Evolutionary conservation across 2,797 vertebrate species (phyloP).

Genomic region (Myiotriccus ornatus): DNA sequence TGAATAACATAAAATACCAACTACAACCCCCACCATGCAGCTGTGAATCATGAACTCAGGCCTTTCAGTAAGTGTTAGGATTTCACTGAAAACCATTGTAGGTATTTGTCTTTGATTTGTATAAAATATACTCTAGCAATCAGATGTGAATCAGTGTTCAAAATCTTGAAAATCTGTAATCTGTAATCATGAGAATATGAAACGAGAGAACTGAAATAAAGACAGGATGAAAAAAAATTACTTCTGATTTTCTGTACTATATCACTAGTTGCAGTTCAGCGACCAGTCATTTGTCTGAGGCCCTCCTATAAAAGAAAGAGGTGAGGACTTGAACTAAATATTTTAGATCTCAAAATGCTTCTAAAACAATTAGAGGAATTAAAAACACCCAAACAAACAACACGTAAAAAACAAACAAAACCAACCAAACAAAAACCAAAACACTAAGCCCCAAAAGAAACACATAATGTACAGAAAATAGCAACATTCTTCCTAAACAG

Average conservation of each 20-base stretch:
- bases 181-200: background rate
- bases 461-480: background rate
- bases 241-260: background rate
- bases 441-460: background rate
- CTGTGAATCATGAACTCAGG: background rate
- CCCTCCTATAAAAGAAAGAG: rapidly evolving
- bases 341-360: background rate
- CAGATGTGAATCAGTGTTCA: background rate
- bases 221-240: background rate
- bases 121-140: background rate
- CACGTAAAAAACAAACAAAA: too few species aligned
- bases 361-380: background rate
- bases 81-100: background rate
- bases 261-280: background rate
- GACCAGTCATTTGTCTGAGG: background rate
- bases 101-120: background rate
- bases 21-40: background rate
- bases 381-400: background rate
- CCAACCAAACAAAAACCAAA: background rate
- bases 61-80: background rate
- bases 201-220: background rate
- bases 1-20: background rate
- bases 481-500: background rate
- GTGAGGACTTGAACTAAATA: background rate
- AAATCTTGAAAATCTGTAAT: background rate